Percentiles rank a stretch among this genome's conserved stretches.
Evolutionary conservation across 2,797 vertebrate species (phyloP).

Genomic region (Phylloscopus collybita): DNA sequence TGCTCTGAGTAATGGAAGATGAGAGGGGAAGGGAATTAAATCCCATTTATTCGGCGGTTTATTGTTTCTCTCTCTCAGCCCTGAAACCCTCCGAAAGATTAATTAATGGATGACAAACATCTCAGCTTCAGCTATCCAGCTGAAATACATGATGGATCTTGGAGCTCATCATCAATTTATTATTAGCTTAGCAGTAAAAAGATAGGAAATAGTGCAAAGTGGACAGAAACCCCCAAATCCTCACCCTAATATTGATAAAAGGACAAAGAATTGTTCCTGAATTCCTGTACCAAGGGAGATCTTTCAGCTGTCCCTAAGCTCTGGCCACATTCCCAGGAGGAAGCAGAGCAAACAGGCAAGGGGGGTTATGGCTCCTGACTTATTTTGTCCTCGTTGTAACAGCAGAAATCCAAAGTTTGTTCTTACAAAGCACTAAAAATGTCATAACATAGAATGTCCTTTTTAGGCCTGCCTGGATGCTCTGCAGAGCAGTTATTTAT

Average conservation of each 20-base stretch:
- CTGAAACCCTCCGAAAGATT: slow-evolving; percentile 12
- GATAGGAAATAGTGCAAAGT: neutral
- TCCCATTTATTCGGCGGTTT: slow-evolving; percentile 16
- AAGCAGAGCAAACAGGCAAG: neutral
- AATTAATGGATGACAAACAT: slow-evolving; percentile 38
- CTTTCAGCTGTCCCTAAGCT: neutral
- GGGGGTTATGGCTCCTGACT: neutral
- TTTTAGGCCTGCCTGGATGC: neutral
- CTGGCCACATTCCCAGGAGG: neutral
- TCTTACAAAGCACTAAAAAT: neutral
- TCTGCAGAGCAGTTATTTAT: neutral
- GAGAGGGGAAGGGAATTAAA: slow-evolving; percentile 43
- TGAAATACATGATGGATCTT: neutral
- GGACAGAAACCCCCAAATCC: neutral
- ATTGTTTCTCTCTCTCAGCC: slow-evolving; percentile 35
- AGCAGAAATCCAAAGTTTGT: neutral
- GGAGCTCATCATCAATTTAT: neutral
- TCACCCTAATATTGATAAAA: neutral
- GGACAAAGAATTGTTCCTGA: neutral
- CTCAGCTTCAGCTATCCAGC: neutral
- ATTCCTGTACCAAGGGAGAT: neutral
- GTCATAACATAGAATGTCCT: neutral
- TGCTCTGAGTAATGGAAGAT: slow-evolving; percentile 21
- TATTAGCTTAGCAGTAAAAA: neutral
- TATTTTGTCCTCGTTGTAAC: neutral